phyloP scores from a whole-genome alignment of 2,113 vertebrate species.

The Okapia johnstoni region DNA sequence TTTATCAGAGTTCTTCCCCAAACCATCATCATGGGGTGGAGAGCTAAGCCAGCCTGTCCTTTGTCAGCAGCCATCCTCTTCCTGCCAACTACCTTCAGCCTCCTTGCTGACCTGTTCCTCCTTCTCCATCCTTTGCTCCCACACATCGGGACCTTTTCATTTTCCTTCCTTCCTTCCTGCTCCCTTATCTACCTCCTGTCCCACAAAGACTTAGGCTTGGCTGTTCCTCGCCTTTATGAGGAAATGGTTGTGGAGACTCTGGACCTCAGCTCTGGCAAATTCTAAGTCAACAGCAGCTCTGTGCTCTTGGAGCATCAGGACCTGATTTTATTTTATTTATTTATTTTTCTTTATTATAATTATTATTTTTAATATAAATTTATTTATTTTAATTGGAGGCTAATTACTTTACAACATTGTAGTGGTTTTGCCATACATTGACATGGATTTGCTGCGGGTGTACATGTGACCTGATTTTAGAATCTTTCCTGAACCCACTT shows the following conservation, averaged over 20 bases:
- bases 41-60: not conserved
- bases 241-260: not conserved
- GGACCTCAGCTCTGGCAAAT: not conserved
- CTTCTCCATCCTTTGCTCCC: not conserved
- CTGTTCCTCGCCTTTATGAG: not conserved
- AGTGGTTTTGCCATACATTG: too few species aligned
- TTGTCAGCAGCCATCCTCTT: not conserved
- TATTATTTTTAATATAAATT: too few species aligned
- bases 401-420: too few species aligned
- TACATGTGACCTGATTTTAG: too few species aligned
- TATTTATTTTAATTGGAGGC: too few species aligned
- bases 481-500: not conserved
- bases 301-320: not conserved
- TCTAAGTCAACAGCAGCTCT: not conserved
- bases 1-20: not conserved
- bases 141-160: not conserved
- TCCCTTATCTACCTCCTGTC: not conserved
- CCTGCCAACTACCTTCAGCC: not conserved
- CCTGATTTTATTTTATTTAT: too few species aligned
- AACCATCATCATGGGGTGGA: not conserved
- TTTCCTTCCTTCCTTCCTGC: not conserved
- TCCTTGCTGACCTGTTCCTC: not conserved
- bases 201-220: not conserved
- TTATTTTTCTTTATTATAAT: too few species aligned
- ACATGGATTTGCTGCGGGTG: too few species aligned